These are phyloP conservation scores for Acestrorhynchus altus DNA, from an alignment of 2,797 vertebrate genomes.

Conservation along the genomic window DNA sequence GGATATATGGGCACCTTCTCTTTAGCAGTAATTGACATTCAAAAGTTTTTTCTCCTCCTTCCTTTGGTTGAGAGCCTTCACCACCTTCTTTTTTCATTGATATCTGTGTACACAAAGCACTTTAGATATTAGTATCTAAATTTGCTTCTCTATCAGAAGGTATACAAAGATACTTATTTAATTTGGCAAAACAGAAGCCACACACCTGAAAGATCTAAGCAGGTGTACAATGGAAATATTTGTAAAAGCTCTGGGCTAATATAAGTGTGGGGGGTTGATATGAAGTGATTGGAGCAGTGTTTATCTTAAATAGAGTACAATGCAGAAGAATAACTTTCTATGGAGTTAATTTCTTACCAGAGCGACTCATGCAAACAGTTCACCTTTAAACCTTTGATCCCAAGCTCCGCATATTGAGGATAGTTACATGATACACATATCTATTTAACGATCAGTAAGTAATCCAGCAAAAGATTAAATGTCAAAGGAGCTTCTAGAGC, in stretches of 20 bases:
- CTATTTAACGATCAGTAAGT: no score
- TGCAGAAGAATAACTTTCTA: not conserved
- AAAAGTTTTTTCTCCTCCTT: not conserved
- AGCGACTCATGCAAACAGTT: not conserved
- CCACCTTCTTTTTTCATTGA: not conserved
- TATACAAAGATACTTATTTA: conserved; percentile 31
- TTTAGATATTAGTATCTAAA: conserved; percentile 28
- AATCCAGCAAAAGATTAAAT: no score
- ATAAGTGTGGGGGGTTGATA: not conserved
- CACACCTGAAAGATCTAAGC: conserved; percentile 7
- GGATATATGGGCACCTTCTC: not conserved
- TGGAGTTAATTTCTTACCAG: not conserved
- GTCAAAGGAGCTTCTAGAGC: no score
- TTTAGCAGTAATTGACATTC: not conserved
- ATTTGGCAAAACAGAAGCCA: not conserved
- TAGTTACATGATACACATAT: no score
- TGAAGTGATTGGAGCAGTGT: not conserved
- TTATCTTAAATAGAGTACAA: not conserved
- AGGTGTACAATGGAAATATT: conserved; percentile 6
- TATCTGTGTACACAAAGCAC: conserved; percentile 62
- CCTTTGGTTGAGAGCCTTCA: not conserved
- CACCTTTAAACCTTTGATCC: no score
- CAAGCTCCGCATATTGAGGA: no score
- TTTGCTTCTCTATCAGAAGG: conserved; percentile 39
- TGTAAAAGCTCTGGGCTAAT: not conserved